Base-by-base conservation (phyloP, 2,888 invertebrate species). In the Cataglyphis altisquamis region DNA sequence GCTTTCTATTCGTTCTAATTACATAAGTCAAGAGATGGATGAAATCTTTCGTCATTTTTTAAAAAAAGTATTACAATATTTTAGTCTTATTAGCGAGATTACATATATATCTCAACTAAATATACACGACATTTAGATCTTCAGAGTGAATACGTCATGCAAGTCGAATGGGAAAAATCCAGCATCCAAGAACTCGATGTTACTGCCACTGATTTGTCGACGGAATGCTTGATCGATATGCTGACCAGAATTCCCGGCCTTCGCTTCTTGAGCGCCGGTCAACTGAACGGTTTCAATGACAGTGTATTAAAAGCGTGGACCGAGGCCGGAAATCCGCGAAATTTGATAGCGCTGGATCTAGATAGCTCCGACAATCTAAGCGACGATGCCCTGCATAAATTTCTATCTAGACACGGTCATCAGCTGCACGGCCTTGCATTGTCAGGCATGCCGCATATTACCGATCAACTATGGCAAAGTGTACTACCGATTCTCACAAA, bases 131-230 rank as follows among this genome's bases (percentile, higher is more conserved):
- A 60, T 94, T 39, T 94, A 98, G 98, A 97, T 94, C 96, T 99
- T 10, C 97, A 98, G 93, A 98, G 98, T 90, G 98, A 99, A 91
- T 96, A 98, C 94, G 97, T 99, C 84, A 98, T 98, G 97, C 97
- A 97, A 93, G 99, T 99, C 10, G 99, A 99, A 93, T 99, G 99
- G 99, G 99, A 99, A 95, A 98, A 99, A 95, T 98, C 98, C 1
- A 97, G 97, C 0, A 95, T 99, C 81, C 98, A 98, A 94, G 99
- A 99, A 95, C 94, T 99, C 90, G 99, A 99, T 93, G 97, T 99
- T 82, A 98, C 99, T 0, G 99, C 98, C 1, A 99, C 99, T 0
- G 99, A 99, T 95, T 95, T 99, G 83, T 98, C 98, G 1, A 97
- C 98, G 0, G 99, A 99, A 93, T 98, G 99, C 88, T 96, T 99